phyloP scores from a whole-genome alignment of 1,140 invertebrate genomes.

The Colletes latitarsis region DNA sequence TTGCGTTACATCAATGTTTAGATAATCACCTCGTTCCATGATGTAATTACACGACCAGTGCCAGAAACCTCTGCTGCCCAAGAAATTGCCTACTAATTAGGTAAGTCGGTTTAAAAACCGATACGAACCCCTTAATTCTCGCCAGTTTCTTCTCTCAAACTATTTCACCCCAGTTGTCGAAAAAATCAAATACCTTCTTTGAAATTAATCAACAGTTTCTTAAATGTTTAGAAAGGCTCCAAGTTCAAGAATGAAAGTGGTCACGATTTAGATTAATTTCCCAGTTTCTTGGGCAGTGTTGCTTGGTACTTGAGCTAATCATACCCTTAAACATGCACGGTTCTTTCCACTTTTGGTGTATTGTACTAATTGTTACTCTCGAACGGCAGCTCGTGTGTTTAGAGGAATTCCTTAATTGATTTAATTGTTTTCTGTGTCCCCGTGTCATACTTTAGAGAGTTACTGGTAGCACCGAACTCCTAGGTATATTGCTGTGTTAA shows the following conservation, averaged over 20 bases:
- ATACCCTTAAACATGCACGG: conserved; percentile 29
- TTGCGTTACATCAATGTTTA: conserved; percentile 36
- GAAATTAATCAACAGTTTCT: too few species aligned
- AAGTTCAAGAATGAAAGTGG: too few species aligned
- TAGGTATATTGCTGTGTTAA: conserved; percentile 45
- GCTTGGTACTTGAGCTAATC: conserved; percentile 5
- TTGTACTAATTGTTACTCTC: conserved; percentile 24
- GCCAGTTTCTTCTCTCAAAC: too few species aligned
- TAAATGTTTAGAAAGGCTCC: too few species aligned
- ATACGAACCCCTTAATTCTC: too few species aligned
- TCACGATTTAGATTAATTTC: background rate
- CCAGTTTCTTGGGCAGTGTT: background rate
- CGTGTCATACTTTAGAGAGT: conserved; percentile 34
- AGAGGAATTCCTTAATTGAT: conserved; percentile 14
- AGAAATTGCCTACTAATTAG: background rate
- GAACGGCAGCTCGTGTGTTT: conserved; percentile 7
- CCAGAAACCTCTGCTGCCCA: background rate
- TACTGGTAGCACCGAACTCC: conserved; percentile 26
- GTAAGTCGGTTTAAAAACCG: too few species aligned
- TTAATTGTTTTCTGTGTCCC: conserved; percentile 19
- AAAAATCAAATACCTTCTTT: too few species aligned
- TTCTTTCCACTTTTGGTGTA: conserved; percentile 13
- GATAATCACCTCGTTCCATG: conserved; percentile 5
- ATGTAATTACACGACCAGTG: conserved; percentile 4
- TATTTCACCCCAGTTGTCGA: too few species aligned